Percentiles rank a stretch among this genome's conserved stretches.
phyloP scores from a whole-genome alignment of 2,797 vertebrate species.

The Phaenicophaeus curvirostris region DNA sequence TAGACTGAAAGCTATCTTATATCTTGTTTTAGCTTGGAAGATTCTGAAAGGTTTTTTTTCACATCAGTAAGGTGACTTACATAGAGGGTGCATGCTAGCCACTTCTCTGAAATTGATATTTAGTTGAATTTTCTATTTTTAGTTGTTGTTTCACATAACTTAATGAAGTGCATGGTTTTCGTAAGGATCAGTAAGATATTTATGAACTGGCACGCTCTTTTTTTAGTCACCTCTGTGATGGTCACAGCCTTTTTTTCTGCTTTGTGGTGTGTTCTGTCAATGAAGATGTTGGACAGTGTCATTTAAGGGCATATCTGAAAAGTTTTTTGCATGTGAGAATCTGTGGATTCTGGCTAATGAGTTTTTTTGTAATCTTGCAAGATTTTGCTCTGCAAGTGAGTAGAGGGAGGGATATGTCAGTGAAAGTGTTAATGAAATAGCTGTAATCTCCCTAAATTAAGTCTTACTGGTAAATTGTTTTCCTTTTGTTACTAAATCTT shows the following conservation, averaged over 20 bases:
- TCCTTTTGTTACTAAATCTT: neutral
- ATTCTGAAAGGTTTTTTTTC: neutral
- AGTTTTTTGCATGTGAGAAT: neutral
- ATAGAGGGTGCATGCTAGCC: neutral
- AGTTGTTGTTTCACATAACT: neutral
- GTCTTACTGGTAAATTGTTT: neutral
- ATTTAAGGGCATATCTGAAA: neutral
- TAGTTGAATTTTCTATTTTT: neutral
- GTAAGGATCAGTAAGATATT: neutral
- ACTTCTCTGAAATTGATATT: neutral
- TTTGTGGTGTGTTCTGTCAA: neutral
- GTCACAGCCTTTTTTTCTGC: neutral
- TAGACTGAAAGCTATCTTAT: neutral
- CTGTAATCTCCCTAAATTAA: neutral
- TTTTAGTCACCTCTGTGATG: neutral
- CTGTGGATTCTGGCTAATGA: neutral
- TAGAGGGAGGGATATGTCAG: neutral
- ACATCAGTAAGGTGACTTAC: neutral
- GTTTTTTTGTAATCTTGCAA: neutral
- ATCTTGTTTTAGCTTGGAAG: neutral
- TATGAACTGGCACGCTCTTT: neutral
- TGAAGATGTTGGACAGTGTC: neutral
- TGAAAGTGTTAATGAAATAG: neutral
- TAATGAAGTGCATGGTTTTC: neutral
- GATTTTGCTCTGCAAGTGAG: neutral